Evolutionary conservation across 2,113 vertebrate species (phyloP), one percentile per base, ranked within the genome.

Genomic region (Scophthalmus maximus): DNA sequence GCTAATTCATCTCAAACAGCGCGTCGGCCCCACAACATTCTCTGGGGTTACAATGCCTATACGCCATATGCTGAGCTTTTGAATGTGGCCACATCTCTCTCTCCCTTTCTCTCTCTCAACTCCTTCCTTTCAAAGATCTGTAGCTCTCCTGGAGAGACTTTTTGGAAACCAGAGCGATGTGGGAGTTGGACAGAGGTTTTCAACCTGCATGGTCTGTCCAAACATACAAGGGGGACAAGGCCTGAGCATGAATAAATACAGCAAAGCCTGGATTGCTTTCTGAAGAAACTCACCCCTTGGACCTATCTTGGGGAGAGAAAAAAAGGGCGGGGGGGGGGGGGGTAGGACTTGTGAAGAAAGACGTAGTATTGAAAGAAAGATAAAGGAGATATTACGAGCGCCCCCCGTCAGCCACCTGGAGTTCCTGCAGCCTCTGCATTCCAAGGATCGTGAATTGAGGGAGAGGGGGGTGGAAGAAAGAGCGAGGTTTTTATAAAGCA

Each of bases 361-460:
- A 49, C 27, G 5, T 23, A 60, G 42, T 23, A 20, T 47, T 78
- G 62, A 71, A 55, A 63, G 34, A 58, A 68, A 64, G 25, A 67
- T 29, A 71, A 74, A 44, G 18, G 49, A 86, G 75, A 80, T 72
- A 85, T 85, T 84, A 87, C 73, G 65, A 81, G 71, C 15, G 58
- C 78, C 78, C 80, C 73, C 80, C 72, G 20, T 83, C 81, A 78
- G 63, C 69, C 68, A 85, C 70, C 63, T 57, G 44, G 67, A 65
- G 72, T 42, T 86, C 75, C 73, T 89, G 73, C 83, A 87, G 86
- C 34, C 71, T 71, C 51, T 6, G 68, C 83, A 91, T 90, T 88
- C 86, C 87, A 83, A 73, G 55, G 60, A 78, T 81, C 78, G 75
- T 58, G 53, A 75, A 69, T 73, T 14, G 34, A 76, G 12, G 15